Percentiles rank a stretch among this genome's conserved stretches.
Evolutionary conservation across 2,113 vertebrate genomes (phyloP).

Genomic region (Aldabrachelys gigantea): DNA sequence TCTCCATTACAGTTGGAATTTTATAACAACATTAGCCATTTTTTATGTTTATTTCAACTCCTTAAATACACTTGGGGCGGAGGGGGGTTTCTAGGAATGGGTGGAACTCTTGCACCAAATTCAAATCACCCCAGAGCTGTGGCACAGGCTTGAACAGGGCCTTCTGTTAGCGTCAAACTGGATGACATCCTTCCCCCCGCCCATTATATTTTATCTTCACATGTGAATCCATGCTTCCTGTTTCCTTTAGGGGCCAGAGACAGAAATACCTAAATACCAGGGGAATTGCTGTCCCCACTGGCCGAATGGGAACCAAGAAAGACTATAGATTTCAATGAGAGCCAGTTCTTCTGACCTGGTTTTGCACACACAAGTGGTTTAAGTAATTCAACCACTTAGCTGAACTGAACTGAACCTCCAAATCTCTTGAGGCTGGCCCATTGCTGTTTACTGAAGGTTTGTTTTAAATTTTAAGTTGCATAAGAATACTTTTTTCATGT

Average conservation of each 20-base stretch:
- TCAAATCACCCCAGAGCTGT: not conserved
- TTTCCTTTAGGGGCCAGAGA: constrained; percentile 29
- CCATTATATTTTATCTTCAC: not conserved
- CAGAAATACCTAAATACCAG: not conserved
- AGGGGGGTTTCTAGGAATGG: not conserved
- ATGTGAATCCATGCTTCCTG: constrained; percentile 10
- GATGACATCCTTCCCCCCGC: not conserved
- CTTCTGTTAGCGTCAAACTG: not conserved
- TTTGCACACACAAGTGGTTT: not conserved
- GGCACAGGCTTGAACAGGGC: not conserved
- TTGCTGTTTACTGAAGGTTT: not conserved
- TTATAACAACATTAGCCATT: accelerated
- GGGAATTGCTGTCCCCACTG: not conserved
- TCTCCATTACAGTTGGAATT: not conserved
- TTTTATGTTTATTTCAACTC: not conserved
- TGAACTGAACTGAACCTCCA: not conserved
- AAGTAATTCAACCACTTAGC: not conserved
- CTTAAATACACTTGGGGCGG: not conserved
- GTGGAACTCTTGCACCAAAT: not conserved
- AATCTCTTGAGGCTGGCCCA: not conserved
- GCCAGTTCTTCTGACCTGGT: not conserved
- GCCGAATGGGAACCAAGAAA: not conserved
- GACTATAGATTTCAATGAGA: not conserved
- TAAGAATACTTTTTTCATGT: not conserved
- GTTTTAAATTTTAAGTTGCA: not conserved